These are phyloP conservation scores for Stenichneumon culpator DNA, from an alignment of 2,888 invertebrate genomes.

Conservation along the genomic window DNA sequence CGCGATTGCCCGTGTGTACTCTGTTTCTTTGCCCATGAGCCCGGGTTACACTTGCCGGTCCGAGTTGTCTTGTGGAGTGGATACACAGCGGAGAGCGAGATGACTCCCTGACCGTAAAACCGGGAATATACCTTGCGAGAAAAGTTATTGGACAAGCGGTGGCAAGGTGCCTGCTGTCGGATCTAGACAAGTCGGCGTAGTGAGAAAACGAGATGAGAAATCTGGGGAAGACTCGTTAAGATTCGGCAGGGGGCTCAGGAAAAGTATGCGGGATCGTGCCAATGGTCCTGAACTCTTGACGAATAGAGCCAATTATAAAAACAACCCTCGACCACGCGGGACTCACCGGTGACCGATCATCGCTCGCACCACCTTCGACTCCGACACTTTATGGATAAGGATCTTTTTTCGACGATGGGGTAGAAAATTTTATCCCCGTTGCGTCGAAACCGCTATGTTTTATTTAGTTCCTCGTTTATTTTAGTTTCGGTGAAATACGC, in stretches of 20 bases:
- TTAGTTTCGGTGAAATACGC: constrained; percentile 7
- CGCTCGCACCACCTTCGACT: constrained; percentile 65
- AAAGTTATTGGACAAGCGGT: constrained; percentile 51
- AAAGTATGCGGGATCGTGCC: constrained; percentile 21
- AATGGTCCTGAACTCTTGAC: constrained; percentile 31
- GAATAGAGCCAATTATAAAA: constrained; percentile 69
- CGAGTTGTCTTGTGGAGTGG: not conserved
- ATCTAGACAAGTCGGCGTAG: constrained; percentile 30
- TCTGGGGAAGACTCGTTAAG: constrained; percentile 70
- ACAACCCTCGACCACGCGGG: constrained; percentile 71
- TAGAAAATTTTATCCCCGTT: constrained; percentile 35
- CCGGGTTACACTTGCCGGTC: constrained; percentile 17
- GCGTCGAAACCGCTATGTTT: constrained; percentile 41
- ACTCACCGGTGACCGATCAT: constrained; percentile 72
- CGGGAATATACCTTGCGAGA: constrained; percentile 54
- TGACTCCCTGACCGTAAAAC: constrained; percentile 55
- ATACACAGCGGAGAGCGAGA: constrained; percentile 1
- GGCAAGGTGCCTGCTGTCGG: constrained; percentile 44
- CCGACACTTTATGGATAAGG: constrained; percentile 71
- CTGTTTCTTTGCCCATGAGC: constrained; percentile 29
- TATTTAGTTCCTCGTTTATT: constrained; percentile 39
- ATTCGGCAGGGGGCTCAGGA: constrained; percentile 69
- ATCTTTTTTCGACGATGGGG: constrained; percentile 64
- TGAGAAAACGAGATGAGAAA: constrained; percentile 37
- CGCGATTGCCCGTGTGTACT: constrained; percentile 67